These are phyloP conservation scores for Candidula unifasciata DNA, from an alignment of 2,888 invertebrate species.

Conservation along the genomic window DNA sequence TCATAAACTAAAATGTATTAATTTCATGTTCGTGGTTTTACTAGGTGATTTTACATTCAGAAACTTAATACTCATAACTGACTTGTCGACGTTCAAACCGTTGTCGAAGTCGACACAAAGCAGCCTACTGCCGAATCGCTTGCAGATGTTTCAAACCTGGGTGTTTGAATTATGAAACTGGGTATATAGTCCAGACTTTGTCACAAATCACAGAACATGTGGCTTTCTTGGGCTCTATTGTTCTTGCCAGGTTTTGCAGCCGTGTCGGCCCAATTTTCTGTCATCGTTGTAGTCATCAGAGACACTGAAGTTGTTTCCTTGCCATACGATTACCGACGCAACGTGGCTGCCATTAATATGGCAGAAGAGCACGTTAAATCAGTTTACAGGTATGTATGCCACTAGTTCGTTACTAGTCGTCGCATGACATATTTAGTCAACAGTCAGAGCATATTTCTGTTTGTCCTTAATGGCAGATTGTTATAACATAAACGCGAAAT, in stretches of 20 bases:
- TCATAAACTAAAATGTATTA: too few species aligned
- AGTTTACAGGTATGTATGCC: conserved; percentile 2
- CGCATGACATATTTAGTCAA: background rate
- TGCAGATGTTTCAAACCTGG: too few species aligned
- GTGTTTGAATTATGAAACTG: too few species aligned
- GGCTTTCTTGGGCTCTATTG: background rate
- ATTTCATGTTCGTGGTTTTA: too few species aligned
- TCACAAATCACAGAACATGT: background rate
- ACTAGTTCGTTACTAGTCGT: background rate
- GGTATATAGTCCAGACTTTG: too few species aligned
- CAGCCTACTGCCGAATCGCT: too few species aligned
- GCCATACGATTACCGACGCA: background rate
- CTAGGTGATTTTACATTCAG: too few species aligned
- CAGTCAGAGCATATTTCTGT: background rate
- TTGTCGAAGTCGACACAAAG: too few species aligned
- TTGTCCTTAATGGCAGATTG: background rate
- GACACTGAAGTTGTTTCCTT: background rate
- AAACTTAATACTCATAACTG: too few species aligned
- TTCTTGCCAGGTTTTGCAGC: background rate
- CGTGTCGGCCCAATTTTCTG: background rate
- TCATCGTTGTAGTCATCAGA: conserved; percentile 28
- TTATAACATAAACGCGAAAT: too few species aligned
- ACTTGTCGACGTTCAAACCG: too few species aligned
- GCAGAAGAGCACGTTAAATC: conserved; percentile 15
- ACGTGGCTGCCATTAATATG: conserved; percentile 34